Conservation (phyloP, 2,797 vertebrate species). For the Pitangus sulphuratus region DNA sequence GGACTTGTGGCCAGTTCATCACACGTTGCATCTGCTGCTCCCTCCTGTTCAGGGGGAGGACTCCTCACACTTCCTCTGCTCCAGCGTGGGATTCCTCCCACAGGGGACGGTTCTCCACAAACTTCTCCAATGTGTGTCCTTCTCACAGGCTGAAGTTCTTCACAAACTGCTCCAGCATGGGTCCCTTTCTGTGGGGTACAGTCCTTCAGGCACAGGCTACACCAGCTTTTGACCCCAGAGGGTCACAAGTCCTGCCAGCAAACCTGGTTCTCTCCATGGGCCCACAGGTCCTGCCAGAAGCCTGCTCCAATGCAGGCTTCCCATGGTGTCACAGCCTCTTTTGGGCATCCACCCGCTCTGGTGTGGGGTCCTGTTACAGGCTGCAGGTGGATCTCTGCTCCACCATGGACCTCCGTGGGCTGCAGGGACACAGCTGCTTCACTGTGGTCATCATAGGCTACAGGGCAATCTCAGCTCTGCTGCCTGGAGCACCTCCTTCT, state of each 20-base stretch:
- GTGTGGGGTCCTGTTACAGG: not conserved
- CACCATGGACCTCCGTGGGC: no score
- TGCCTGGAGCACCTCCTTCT: not conserved
- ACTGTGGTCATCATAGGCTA: fast-evolving
- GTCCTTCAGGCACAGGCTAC: not conserved
- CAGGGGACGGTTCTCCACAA: no score
- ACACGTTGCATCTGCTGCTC: fast-evolving
- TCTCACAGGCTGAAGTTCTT: not conserved
- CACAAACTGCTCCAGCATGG: not conserved
- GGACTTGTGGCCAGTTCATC: not conserved
- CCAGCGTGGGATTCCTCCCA: not conserved
- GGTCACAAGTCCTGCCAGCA: not conserved
- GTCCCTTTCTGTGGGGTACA: no score
- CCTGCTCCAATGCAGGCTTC: not conserved
- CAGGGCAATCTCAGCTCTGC: not conserved
- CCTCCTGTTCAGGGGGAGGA: not conserved
- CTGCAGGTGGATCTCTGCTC: not conserved
- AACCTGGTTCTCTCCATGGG: not conserved
- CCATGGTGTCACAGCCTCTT: not conserved
- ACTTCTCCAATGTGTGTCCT: not conserved
- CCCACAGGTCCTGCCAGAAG: not conserved
- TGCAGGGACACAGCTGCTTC: not conserved
- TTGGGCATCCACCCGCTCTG: not conserved
- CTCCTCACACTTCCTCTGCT: not conserved
- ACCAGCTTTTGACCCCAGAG: no score